Base-by-base conservation (phyloP, 2,797 vertebrate genomes). In the Catharus ustulatus region DNA sequence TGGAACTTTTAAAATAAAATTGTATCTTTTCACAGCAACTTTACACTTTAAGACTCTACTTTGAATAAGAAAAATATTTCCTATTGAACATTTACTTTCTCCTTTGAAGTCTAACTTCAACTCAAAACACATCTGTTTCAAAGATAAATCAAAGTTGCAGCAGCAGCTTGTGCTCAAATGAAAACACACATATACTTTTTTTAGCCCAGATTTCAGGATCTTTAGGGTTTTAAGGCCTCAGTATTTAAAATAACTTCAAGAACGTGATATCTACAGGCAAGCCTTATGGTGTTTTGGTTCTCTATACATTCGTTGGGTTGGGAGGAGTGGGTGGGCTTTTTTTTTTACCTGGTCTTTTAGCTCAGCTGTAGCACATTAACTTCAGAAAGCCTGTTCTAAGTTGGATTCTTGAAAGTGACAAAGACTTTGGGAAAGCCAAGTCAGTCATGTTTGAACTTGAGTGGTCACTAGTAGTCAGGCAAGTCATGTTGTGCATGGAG, bases 61-160 rank as follows among this genome's bases (percentile, higher is more conserved):
- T 79, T 85, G 91, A 96, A 97, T 55, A 91, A 36, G 54, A 81
- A 95, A 94, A 90, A 40, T 91, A 93, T 96, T 97, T 96, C 87
- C 87, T 84, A 72, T 93, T 97, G 95, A 96, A 92, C 80, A 7
- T 74, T 90, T 86, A 95, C 93, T 89, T 95, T 96, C 55, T 87
- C 68, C 64, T 97, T 97, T 98, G 95, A 97, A 97, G 93, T 93
- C 63, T 63, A 92, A 69, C 55, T 95, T 85, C 75, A 95, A 81
- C 91, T 93, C 87, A 95, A 97, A 97, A 79, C 73, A 95, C 93
- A 93, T 93, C 92, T 97, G 96, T 97, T 97, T 97, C 59, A 97
- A 96, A 96, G 92, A 87, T 58, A 95, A 89, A 96, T 94, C 94
- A 97, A 97, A 97, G 94, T 89, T 94, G 87, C 64, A 92, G 86